Base-by-base conservation (phyloP, 2,888 invertebrate genomes). In the Drosophila mercatorum region DNA sequence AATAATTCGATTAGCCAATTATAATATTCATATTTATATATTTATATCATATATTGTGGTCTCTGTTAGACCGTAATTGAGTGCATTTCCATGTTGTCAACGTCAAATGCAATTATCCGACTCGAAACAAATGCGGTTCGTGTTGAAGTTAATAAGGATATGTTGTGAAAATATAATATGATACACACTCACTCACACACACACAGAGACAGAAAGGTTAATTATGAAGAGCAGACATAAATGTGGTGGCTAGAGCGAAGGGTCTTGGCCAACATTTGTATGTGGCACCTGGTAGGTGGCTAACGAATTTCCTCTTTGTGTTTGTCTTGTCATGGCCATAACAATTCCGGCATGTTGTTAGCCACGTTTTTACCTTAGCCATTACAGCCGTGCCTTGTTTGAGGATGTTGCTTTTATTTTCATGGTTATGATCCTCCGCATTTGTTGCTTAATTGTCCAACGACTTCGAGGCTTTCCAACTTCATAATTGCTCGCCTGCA, bases 41-140 rank as follows among this genome's bases (percentile, higher is more conserved):
- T n/a, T n/a, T n/a, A n/a, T n/a, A n/a, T n/a, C n/a, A n/a, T n/a
- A 14, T 52, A 26, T 36, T 57, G 11, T 10, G 17, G 22, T 7
- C 28, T 49, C 28, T 8, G 58, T 43, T 26, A 44, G 10, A 26
- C 34, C 61, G 41, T 58, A 70, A 69, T 62, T 80, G 70, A 84
- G 84, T 83, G 84, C 72, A 80, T 83, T 88, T 80, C 53, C 76
- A 47, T 84, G 84, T 84, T 69, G 68, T 58, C 64, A 64, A 49
- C 65, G 69, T 40, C 56, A 71, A 79, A 65, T 86, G 79, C 72
- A 80, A 84, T 80, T 78, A 73, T 47, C 2, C 8, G 22, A 55
- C 43, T 46, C 41, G 17, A 47, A 60, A 43, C 49, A 79, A 79
- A 74, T 76, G 73, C 47, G 65, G n/a, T n/a, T 26, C 49, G 47